A percentile compares a stretch with the other conserved stretches of the same genome.
These are phyloP conservation scores for Agrilus biguttatus DNA, from an alignment of 2,888 invertebrate species.

Conservation along the genomic window DNA sequence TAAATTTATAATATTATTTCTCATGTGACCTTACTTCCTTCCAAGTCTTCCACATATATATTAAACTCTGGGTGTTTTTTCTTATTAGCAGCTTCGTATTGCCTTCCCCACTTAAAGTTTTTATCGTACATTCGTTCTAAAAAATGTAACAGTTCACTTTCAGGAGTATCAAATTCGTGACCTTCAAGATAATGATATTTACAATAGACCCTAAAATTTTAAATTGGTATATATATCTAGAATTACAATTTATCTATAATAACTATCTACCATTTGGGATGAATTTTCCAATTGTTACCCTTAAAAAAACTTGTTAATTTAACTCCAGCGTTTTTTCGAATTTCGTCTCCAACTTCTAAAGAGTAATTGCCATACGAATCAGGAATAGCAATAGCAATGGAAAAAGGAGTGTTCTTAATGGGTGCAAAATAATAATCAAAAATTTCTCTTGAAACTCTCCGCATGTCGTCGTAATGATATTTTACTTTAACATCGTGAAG, in stretches of 20 bases:
- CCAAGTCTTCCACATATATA: constrained; percentile 22
- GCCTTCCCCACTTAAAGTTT: constrained; percentile 48
- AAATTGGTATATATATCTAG: not conserved
- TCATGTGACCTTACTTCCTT: constrained; percentile 7
- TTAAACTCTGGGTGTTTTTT: constrained; percentile 18
- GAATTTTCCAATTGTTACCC: constrained; percentile 62
- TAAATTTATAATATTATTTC: not conserved
- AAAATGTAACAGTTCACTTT: constrained; percentile 63
- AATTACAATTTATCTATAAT: not conserved
- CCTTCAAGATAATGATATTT: constrained; percentile 73
- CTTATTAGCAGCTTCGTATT: constrained; percentile 34
- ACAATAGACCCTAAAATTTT: constrained; percentile 59
- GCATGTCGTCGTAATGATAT: constrained; percentile 73
- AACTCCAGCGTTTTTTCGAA: constrained; percentile 50
- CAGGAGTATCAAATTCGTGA: constrained; percentile 57
- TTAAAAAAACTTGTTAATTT: constrained; percentile 60
- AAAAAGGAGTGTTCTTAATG: constrained; percentile 73
- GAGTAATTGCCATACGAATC: constrained; percentile 64
- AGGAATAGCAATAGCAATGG: constrained; percentile 73
- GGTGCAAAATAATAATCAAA: constrained; percentile 76
- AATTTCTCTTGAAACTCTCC: constrained; percentile 63
- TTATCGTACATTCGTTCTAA: constrained; percentile 46
- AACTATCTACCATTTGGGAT: constrained; percentile 61
- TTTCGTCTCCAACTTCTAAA: constrained; percentile 62
- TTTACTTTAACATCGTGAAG: constrained; percentile 54